phyloP scores from a whole-genome alignment of 2,113 vertebrate species.

The Megaceryle maxima region DNA sequence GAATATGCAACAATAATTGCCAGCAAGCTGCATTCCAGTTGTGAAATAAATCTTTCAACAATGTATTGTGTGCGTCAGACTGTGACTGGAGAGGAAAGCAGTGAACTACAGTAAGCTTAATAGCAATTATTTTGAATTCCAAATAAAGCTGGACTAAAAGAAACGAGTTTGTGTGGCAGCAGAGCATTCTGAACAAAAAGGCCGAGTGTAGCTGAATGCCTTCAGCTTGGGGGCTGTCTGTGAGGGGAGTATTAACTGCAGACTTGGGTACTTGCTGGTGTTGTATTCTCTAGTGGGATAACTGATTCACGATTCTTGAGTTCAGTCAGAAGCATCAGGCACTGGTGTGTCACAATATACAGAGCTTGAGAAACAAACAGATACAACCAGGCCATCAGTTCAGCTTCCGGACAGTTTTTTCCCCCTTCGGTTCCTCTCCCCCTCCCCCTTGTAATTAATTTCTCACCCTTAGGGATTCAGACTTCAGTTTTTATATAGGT shows the following conservation, averaged over 20 bases:
- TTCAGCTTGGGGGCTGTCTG: neutral
- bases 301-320: neutral
- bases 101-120: conserved; percentile 23
- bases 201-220: neutral
- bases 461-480: neutral
- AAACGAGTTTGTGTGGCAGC: neutral
- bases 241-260: neutral
- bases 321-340: neutral
- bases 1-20: conserved; percentile 63
- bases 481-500: neutral
- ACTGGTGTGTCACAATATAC: neutral
- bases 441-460: neutral
- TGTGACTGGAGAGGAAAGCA: conserved; percentile 50
- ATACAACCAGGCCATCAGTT: neutral
- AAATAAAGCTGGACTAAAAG: conserved; percentile 9
- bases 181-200: neutral
- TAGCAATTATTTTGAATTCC: conserved; percentile 23
- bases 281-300: neutral
- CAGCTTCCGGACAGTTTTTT: neutral
- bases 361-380: neutral
- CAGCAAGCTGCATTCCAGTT: conserved; percentile 61
- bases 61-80: conserved; percentile 59
- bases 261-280: neutral
- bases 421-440: neutral
- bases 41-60: conserved; percentile 67